A percentile compares a stretch with the other conserved stretches of the same genome.
These are phyloP conservation scores for Heterohyrax brucei DNA, from an alignment of 2,797 vertebrate species.

Conservation along the genomic window DNA sequence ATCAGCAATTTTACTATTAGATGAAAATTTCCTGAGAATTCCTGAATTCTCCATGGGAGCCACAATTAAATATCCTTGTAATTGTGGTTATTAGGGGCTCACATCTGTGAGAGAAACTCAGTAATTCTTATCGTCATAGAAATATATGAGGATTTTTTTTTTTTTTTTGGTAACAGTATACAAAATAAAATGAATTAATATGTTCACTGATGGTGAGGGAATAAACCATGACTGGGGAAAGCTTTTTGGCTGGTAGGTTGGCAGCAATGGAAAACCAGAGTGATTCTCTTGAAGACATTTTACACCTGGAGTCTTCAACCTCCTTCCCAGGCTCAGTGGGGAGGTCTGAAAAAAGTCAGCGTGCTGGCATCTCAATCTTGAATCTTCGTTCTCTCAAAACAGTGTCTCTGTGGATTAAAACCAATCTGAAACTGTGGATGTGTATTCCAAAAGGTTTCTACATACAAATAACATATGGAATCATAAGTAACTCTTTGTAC, in stretches of 20 bases:
- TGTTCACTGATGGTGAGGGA: not conserved
- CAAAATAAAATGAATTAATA: constrained; percentile 26
- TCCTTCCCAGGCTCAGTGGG: not conserved
- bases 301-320: not conserved
- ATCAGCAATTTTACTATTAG: constrained; percentile 28
- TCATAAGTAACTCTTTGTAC: constrained; percentile 1
- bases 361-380: not conserved
- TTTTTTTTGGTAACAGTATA: not conserved
- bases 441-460: constrained; percentile 13
- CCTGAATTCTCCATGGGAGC: constrained; percentile 4
- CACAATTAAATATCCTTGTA: not conserved
- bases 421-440: not conserved
- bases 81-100: not conserved
- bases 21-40: constrained; percentile 51
- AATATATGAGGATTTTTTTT: not conserved
- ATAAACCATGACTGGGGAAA: not conserved
- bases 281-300: not conserved
- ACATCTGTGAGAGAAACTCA: constrained; percentile 5
- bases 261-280: not conserved
- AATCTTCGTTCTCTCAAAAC: not conserved
- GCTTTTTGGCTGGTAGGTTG: not conserved
- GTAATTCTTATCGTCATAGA: constrained; percentile 3
- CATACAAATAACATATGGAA: not conserved
- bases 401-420: not conserved
- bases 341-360: constrained; percentile 25